Evolutionary conservation across 2,113 vertebrate genomes (phyloP).

Genomic region (Hyaena hyaena): DNA sequence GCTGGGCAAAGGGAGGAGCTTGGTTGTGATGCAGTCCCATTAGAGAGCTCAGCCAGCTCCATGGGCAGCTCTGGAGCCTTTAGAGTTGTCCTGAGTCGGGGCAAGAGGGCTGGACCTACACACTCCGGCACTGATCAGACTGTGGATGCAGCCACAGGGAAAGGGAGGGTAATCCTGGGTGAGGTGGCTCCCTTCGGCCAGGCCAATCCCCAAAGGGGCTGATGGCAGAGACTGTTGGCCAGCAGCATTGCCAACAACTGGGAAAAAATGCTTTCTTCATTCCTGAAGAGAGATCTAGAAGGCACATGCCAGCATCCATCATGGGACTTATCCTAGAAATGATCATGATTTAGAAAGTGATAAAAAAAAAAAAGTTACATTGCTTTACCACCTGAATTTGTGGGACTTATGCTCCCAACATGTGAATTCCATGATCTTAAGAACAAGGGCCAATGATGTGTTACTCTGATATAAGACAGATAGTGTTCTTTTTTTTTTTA

Average conservation of each 20-base stretch:
- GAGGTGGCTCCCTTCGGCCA: background rate
- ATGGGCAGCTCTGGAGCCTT: background rate
- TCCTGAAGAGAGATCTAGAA: background rate
- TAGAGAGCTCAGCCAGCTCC: background rate
- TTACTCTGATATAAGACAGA: background rate
- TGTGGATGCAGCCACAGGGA: no score
- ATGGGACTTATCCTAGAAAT: background rate
- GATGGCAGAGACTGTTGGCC: background rate
- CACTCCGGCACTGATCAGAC: background rate
- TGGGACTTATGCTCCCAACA: background rate
- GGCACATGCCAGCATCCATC: background rate
- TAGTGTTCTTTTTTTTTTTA: background rate
- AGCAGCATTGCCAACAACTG: background rate
- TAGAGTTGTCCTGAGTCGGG: no score
- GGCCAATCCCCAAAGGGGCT: background rate
- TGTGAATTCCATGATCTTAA: background rate
- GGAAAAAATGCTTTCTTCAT: background rate
- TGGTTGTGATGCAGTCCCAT: no score
- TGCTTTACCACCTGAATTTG: background rate
- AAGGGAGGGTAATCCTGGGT: no score
- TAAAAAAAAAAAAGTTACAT: background rate
- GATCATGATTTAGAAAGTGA: background rate
- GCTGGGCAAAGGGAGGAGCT: fast-evolving
- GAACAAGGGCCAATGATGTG: background rate
- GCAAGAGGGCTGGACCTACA: no score